Evolutionary conservation across 2,797 vertebrate genomes (phyloP).

Genomic region (Todus mexicanus): DNA sequence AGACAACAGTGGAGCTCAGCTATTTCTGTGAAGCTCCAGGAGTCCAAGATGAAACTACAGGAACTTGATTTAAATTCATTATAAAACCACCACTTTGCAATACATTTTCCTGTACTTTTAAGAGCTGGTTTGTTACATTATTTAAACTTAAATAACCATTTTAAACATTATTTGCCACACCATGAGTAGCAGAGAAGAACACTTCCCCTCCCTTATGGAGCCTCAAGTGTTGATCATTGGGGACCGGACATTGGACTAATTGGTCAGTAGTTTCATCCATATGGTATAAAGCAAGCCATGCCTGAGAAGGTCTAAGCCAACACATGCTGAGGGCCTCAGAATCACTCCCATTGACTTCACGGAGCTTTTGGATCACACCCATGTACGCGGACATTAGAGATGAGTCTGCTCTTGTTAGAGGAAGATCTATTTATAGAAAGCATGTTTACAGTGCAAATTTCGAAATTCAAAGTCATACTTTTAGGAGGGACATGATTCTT

Average conservation of each 20-base stretch:
- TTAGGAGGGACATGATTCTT: neutral
- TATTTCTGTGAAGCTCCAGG: constrained; percentile 33
- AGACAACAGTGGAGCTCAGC: constrained; percentile 47
- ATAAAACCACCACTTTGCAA: neutral
- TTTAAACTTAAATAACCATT: neutral
- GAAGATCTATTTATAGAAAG: neutral
- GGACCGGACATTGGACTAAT: neutral
- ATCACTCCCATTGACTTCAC: neutral
- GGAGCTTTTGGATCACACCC: neutral
- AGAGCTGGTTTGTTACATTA: neutral
- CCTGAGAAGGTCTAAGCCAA: neutral
- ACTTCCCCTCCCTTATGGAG: neutral
- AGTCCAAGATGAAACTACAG: neutral
- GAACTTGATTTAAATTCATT: neutral
- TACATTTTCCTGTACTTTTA: neutral
- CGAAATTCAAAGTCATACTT: neutral
- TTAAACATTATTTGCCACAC: neutral
- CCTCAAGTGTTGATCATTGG: neutral
- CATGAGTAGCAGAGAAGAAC: neutral
- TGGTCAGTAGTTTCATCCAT: neutral
- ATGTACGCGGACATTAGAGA: accelerated
- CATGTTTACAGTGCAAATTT: neutral
- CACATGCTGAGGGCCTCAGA: neutral
- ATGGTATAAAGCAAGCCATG: neutral
- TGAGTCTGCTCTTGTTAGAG: neutral